Conservation (phyloP, 2,888 invertebrate genomes). For the Andrena bucephala region DNA sequence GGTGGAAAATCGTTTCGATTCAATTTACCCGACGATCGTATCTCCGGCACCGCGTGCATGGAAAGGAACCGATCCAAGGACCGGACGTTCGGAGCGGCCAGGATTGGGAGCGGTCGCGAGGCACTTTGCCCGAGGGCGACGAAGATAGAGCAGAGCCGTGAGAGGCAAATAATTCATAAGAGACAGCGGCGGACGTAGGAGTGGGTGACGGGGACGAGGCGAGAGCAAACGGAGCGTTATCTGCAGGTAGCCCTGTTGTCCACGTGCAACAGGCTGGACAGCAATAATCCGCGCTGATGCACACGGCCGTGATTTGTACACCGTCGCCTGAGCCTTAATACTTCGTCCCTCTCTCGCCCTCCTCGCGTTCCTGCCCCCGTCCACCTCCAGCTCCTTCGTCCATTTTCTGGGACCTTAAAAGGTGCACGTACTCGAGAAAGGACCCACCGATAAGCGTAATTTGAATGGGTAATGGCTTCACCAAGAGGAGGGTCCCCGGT, state of each 20-base stretch:
- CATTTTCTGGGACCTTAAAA: constrained; percentile 74
- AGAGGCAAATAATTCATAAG: constrained; percentile 49
- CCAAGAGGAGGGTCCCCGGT: constrained; percentile 72
- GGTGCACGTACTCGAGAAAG: constrained; percentile 71
- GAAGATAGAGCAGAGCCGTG: constrained; percentile 31
- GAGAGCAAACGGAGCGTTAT: constrained; percentile 42
- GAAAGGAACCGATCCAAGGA: constrained; percentile 45
- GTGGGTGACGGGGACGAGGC: constrained; percentile 9
- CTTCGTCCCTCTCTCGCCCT: not conserved
- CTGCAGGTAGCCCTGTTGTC: constrained; percentile 21
- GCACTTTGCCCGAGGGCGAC: constrained; percentile 52
- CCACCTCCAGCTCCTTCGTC: constrained; percentile 38
- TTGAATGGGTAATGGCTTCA: constrained; percentile 81
- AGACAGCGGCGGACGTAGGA: constrained; percentile 50
- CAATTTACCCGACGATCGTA: constrained; percentile 40
- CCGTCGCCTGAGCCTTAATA: constrained; percentile 35
- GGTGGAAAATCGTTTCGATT: constrained; percentile 35
- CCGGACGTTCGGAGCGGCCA: constrained; percentile 56
- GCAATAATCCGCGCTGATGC: constrained; percentile 71
- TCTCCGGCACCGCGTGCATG: constrained; percentile 50
- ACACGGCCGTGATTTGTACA: constrained; percentile 37
- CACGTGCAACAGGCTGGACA: constrained; percentile 40
- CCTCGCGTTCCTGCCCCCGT: constrained; percentile 9
- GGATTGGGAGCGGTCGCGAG: constrained; percentile 73
- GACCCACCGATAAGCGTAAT: constrained; percentile 79